These are phyloP conservation scores for Scaptomyza hsui DNA, from an alignment of 1,140 invertebrate species.

Conservation along the genomic window DNA sequence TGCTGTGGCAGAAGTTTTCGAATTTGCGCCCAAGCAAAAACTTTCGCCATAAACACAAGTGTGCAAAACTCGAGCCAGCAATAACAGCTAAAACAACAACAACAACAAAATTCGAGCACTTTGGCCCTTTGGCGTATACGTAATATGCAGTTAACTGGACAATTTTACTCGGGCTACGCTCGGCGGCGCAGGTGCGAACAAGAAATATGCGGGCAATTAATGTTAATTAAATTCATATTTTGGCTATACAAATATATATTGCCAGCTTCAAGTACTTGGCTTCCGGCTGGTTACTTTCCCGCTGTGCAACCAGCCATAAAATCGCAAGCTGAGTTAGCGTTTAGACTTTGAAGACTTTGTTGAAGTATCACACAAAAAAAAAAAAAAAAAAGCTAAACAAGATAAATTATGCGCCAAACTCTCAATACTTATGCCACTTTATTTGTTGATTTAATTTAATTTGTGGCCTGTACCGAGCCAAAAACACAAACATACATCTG, in stretches of 20 bases:
- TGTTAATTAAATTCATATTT: slow-evolving; percentile 83
- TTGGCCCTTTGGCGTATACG: slow-evolving; percentile 60
- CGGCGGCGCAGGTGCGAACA: slow-evolving; percentile 61
- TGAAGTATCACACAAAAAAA: slow-evolving; percentile 10
- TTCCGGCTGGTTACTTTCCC: slow-evolving; percentile 9
- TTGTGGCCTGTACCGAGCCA: slow-evolving; percentile 24
- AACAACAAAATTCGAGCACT: slow-evolving; percentile 24
- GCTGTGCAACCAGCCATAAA: slow-evolving; percentile 6
- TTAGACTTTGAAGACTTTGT: slow-evolving; percentile 1
- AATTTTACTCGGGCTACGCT: slow-evolving; percentile 40
- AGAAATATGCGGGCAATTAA: slow-evolving; percentile 70
- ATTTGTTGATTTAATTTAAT: slow-evolving; percentile 45
- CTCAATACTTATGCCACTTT: slow-evolving; percentile 41
- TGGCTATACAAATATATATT: slow-evolving; percentile 38
- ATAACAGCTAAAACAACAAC: slow-evolving; percentile 25
- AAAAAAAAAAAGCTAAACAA: slow-evolving; percentile 26
- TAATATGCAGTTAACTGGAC: slow-evolving; percentile 74
- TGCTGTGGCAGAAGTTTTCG: slow-evolving; percentile 41
- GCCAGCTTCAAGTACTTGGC: background rate
- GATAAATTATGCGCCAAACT: slow-evolving; percentile 2
- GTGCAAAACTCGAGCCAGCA: slow-evolving; percentile 44
- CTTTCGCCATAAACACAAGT: slow-evolving; percentile 70
- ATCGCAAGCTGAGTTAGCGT: background rate
- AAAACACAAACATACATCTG: slow-evolving; percentile 3
- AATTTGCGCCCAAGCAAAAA: slow-evolving; percentile 46